Base-by-base conservation (phyloP, 2,797 vertebrate species). In the Graptemys geographica region DNA sequence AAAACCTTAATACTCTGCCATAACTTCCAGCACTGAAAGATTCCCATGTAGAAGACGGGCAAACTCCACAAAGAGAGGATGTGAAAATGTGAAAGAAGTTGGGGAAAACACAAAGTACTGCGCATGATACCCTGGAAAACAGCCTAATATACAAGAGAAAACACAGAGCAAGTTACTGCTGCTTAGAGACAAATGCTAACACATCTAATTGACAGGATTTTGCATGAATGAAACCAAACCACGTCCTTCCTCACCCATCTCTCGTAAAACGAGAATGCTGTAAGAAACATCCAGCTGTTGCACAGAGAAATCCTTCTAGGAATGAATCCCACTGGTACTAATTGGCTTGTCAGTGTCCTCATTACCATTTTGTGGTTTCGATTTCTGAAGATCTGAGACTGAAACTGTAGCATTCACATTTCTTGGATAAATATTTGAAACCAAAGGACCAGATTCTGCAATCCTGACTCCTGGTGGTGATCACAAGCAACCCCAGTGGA, bases 141-240 rank as follows among this genome's bases (percentile, higher is more conserved):
- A 83, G 47, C 44, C 27, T 57, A 2, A 4, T 16, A 19, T 57
- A 84, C 89, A 47, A 69, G 84, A 81, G 37, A 90, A 87, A 80
- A 82, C 1, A 31, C 12, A 33, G 15, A 92, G 47, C 8, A 86
- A 81, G 8, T 28, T 59, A 88, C 79, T 5, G 51, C 7, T 93
- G 8, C 85, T 91, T n/a, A 18, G 44, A 87, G 51, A n/a, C 59
- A 82, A 81, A 25, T 79, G 52, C 25, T 79, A 51, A 84, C 55
- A 78, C 41, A 31, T 83, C 8, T 41, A 57, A 55, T 5, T 31
- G 83, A 85, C 19, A 84, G 8, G 85, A 74, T 76, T 94, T 94
- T 81, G 37, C 44, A 86, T 83, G 83, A 52, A 53, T 90, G 89
- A 89, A 96, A 87, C 69, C 41, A 59, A 94, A 92, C 47, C 23